phyloP scores from a whole-genome alignment of 1,140 invertebrate genomes.

The Drosophila parvula region DNA sequence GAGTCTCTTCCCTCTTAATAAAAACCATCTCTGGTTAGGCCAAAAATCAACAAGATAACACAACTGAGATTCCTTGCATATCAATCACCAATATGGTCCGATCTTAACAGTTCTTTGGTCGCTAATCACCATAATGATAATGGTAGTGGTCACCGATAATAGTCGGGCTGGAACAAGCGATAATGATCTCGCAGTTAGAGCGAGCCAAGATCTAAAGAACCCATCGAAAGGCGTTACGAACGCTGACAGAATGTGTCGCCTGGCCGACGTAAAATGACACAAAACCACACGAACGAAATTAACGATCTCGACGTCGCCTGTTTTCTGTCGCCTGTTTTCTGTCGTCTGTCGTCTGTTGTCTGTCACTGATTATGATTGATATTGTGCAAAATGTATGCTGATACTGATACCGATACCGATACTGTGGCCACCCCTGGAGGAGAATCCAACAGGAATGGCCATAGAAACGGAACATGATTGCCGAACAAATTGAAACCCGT shows the following conservation, averaged over 20 bases:
- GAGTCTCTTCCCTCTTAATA: too few relatives aligned
- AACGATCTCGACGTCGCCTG: slow-evolving; percentile 39
- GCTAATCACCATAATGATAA: slow-evolving; percentile 31
- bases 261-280: slow-evolving; percentile 32
- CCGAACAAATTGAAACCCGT: slow-evolving; percentile 30
- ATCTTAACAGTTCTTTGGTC: slow-evolving; percentile 22
- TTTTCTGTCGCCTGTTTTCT: slow-evolving; percentile 5
- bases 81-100: neutral
- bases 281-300: slow-evolving; percentile 52
- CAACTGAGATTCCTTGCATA: neutral
- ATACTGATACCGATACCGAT: slow-evolving; percentile 1
- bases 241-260: slow-evolving; percentile 40
- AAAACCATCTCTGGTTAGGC: neutral
- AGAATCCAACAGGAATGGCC: slow-evolving; percentile 24
- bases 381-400: slow-evolving; percentile 32
- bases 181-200: slow-evolving; percentile 59
- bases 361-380: slow-evolving; percentile 51
- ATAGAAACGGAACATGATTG: slow-evolving; percentile 47
- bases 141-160: slow-evolving; percentile 48
- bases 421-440: slow-evolving; percentile 20
- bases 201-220: neutral
- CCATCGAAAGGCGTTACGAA: slow-evolving; percentile 10
- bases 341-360: slow-evolving; percentile 17
- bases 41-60: neutral
- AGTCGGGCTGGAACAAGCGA: slow-evolving; percentile 43